Percentiles rank a stretch among this genome's conserved stretches.
Conservation (phyloP, 2,797 vertebrate species). For the Schizopygopsis pylzovi region DNA sequence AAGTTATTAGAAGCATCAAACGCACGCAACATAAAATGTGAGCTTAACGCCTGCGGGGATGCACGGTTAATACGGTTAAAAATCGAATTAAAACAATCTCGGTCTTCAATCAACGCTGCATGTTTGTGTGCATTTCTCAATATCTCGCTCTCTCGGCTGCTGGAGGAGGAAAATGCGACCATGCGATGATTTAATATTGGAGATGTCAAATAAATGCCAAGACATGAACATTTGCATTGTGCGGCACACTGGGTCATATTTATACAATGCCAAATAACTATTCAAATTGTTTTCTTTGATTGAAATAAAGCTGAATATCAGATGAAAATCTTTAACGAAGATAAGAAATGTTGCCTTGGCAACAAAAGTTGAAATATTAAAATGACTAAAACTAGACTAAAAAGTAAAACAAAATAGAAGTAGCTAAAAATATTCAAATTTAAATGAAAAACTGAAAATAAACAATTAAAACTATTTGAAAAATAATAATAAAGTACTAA, state of each 20-base stretch:
- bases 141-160: not conserved
- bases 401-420: not conserved
- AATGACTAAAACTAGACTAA: not conserved
- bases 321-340: not conserved
- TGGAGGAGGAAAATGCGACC: not conserved
- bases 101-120: conserved; percentile 26
- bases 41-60: conserved; percentile 33
- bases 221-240: not conserved
- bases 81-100: conserved; percentile 51
- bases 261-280: not conserved
- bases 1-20: conserved; percentile 78
- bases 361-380: not conserved
- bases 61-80: conserved; percentile 37
- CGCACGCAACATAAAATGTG: conserved; percentile 55
- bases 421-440: not conserved
- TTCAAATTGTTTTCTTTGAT: not conserved
- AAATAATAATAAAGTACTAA: not conserved
- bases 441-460: not conserved
- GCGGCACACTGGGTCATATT: conserved; percentile 15
- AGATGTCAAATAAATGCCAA: conserved; percentile 22
- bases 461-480: not conserved
- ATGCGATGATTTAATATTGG: conserved; percentile 2
- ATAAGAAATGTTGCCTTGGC: not conserved
- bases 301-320: not conserved
- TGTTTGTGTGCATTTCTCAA: conserved; percentile 42